Conservation (phyloP, 2,113 vertebrate species). For the Sander lucioperca region DNA sequence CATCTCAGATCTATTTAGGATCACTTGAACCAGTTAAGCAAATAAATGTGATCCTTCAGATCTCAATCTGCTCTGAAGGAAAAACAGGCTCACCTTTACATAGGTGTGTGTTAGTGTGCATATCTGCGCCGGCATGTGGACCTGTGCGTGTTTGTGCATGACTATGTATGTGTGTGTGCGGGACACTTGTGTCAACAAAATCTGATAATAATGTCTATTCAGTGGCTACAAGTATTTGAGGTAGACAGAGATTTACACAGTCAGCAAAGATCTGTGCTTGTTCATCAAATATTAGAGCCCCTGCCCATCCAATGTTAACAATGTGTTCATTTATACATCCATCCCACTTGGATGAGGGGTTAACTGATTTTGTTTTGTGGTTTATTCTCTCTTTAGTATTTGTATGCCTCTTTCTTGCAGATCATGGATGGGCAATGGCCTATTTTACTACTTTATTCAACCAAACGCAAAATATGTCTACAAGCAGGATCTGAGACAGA, state of each 20-base stretch:
- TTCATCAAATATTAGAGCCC: conserved; percentile 47
- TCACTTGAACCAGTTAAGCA: conserved; percentile 76
- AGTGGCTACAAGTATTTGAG: conserved; percentile 61
- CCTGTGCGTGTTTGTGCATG: conserved; percentile 23
- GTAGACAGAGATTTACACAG: conserved; percentile 54
- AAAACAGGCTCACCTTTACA: conserved; percentile 66
- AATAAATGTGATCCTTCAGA: conserved; percentile 77
- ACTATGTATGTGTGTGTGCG: conserved; percentile 14
- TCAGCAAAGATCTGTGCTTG: conserved; percentile 63
- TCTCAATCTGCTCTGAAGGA: conserved; percentile 65
- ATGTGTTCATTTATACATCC: conserved; percentile 42
- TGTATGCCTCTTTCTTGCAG: conserved; percentile 6
- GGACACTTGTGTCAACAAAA: conserved; percentile 67
- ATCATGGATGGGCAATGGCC: neutral
- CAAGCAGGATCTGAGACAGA: conserved; percentile 22
- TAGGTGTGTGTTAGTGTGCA: conserved; percentile 21
- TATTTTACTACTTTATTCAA: neutral
- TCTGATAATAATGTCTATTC: conserved; percentile 62
- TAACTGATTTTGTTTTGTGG: conserved; percentile 34
- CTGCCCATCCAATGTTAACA: conserved; percentile 51
- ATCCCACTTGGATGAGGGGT: neutral
- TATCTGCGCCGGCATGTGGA: conserved; percentile 12
- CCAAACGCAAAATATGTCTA: conserved; percentile 27
- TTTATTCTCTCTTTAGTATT: conserved; percentile 26
- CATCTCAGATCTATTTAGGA: conserved; percentile 71